phyloP scores from a whole-genome alignment of 2,797 vertebrate species.

The Poeciliopsis gracilis region DNA sequence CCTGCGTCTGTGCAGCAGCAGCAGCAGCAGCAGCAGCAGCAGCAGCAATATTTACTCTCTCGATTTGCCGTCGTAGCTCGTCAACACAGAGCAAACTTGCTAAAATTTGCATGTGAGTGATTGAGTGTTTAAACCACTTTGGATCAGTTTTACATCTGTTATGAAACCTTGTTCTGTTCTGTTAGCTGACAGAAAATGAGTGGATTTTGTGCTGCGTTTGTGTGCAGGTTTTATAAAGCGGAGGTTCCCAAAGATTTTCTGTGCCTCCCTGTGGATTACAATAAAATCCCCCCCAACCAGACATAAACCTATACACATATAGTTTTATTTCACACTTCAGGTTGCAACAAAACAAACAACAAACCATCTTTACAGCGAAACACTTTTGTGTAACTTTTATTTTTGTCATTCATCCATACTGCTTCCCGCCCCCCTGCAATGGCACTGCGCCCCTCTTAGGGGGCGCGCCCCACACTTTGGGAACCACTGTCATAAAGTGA shows the following conservation, averaged over 20 bases:
- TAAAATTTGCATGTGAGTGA: background rate
- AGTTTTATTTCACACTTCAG: no score
- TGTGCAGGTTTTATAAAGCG: background rate
- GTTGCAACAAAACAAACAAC: no score
- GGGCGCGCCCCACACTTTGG: no score
- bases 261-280: no score
- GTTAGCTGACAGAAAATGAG: constrained; percentile 48
- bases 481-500: constrained; percentile 4
- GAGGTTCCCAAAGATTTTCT: no score
- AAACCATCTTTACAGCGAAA: no score
- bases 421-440: no score
- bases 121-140: background rate
- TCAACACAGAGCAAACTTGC: background rate
- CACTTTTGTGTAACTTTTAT: no score
- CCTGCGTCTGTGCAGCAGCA: background rate
- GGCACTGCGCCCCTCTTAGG: no score
- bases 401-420: no score
- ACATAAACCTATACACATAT: no score
- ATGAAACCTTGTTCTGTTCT: constrained; percentile 49
- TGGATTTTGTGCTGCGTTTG: constrained; percentile 27
- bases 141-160: constrained; percentile 32
- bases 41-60: background rate
- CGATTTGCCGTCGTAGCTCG: background rate
- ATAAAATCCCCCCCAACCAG: no score
- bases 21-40: background rate